These are phyloP conservation scores for Chrysemys picta DNA, from an alignment of 2,113 vertebrate genomes.

Conservation along the genomic window DNA sequence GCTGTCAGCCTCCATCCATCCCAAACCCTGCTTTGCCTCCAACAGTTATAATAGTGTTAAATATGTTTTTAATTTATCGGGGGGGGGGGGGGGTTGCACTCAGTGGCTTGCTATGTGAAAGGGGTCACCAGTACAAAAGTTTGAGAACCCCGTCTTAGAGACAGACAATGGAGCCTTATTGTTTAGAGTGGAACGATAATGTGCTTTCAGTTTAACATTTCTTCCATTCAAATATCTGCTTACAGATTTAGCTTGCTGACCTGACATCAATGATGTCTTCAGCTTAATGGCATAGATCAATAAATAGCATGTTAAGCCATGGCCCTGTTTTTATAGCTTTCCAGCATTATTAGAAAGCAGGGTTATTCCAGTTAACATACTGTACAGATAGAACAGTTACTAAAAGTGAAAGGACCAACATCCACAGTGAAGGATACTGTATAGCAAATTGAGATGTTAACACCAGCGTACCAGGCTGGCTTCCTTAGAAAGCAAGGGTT, in stretches of 20 bases:
- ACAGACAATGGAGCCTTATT: neutral
- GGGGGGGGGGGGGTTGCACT: no score
- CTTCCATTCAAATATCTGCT: neutral
- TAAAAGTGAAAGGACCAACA: neutral
- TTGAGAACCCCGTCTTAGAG: neutral
- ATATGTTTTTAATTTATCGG: no score
- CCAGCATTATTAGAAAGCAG: neutral
- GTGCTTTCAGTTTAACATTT: neutral
- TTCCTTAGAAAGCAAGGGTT: constrained; percentile 1
- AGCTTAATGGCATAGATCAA: neutral
- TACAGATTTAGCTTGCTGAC: neutral
- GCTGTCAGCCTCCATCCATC: no score
- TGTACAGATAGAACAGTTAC: neutral
- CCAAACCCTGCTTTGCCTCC: no score
- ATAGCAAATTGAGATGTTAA: neutral
- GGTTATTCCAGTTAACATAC: neutral
- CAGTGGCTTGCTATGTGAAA: no score
- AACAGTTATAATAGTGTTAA: no score
- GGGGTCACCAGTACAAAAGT: no score
- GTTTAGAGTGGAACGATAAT: neutral
- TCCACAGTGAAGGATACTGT: neutral
- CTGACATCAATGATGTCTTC: neutral
- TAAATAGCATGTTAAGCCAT: neutral
- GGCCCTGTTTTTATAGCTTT: constrained; percentile 9
- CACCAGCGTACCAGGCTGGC: neutral